These are phyloP conservation scores for Rhea pennata DNA, from an alignment of 2,113 vertebrate genomes.

Conservation along the genomic window DNA sequence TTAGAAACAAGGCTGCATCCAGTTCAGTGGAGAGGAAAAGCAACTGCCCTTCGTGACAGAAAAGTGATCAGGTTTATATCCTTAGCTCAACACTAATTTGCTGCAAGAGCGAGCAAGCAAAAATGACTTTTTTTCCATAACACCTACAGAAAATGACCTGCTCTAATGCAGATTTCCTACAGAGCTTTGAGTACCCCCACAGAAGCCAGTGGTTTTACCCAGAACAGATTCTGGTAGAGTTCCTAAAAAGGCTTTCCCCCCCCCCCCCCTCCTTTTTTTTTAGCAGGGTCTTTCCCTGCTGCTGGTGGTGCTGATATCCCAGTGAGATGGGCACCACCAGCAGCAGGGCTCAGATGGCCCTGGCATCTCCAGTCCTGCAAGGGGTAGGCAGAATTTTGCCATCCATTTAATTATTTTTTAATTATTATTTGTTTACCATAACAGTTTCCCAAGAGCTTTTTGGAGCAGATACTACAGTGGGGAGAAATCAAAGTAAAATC, in stretches of 20 bases:
- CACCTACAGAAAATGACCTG: background rate
- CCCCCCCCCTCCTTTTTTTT: no score
- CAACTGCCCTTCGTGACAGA: background rate
- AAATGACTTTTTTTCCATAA: background rate
- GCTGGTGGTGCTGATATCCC: background rate
- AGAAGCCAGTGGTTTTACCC: background rate
- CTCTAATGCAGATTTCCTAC: background rate
- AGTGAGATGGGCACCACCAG: fast-evolving
- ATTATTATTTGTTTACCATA: background rate
- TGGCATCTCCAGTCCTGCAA: background rate
- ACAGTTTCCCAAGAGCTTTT: background rate
- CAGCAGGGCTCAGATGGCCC: background rate
- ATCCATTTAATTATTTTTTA: background rate
- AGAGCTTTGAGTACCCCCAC: background rate
- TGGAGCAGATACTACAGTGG: background rate
- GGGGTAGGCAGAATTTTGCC: background rate
- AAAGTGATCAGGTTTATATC: fast-evolving
- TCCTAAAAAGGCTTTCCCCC: background rate
- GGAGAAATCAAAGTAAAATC: background rate
- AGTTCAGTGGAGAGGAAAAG: background rate
- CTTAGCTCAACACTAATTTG: background rate
- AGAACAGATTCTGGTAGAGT: background rate
- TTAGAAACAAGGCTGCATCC: background rate
- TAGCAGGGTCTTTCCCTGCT: background rate
- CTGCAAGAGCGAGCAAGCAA: background rate